Evolutionary conservation across 2,113 vertebrate species (phyloP), one percentile per base, ranked within the genome.

Genomic region (Prietella phreatophila): DNA sequence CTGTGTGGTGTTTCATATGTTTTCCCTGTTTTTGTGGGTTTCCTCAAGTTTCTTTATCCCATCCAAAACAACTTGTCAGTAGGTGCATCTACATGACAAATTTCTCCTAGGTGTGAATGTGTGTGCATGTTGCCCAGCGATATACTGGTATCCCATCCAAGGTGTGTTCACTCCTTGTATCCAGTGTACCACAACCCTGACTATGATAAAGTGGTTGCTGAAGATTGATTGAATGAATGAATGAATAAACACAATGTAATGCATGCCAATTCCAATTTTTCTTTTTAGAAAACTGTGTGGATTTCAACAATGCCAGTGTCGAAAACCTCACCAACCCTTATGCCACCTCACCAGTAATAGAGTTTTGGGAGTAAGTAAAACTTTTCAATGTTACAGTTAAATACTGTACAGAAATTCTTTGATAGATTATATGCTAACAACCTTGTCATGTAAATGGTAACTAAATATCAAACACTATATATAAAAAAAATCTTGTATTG

Each of bases 351-450:
- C 98, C 98, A 11, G 98, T 99, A 91, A 99, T 99, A 92, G 98
- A 99, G 92, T 99, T 99, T 91, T 99, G 98, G 98, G 98, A 99
- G 98, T 99, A 95, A 99, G 98, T 99, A 94, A 83, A 61, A 81
- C 22, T 83, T 20, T 80, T n/a, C n/a, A n/a, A n/a, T n/a, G n/a
- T n/a, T n/a, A n/a, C n/a, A n/a, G n/a, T n/a, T n/a, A n/a, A n/a
- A n/a, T n/a, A n/a, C n/a, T n/a, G n/a, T n/a, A n/a, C n/a, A n/a
- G n/a, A n/a, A n/a, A 33, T 25, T 17, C 25, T 39, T 4, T 39
- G 10, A 60, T 42, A 17, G 13, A 55, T 75, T 39, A 30, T 56
- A 33, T 39, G 50, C 11, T 42, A 83, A n/a, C 82, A 50, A 14
- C 13, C 15, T 61, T 82, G 27, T 61, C 10, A 20, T 65, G 50